Percentiles rank a stretch among this genome's conserved stretches.
Conservation (phyloP, 2,888 invertebrate species). For the Cheilosia urbana region DNA sequence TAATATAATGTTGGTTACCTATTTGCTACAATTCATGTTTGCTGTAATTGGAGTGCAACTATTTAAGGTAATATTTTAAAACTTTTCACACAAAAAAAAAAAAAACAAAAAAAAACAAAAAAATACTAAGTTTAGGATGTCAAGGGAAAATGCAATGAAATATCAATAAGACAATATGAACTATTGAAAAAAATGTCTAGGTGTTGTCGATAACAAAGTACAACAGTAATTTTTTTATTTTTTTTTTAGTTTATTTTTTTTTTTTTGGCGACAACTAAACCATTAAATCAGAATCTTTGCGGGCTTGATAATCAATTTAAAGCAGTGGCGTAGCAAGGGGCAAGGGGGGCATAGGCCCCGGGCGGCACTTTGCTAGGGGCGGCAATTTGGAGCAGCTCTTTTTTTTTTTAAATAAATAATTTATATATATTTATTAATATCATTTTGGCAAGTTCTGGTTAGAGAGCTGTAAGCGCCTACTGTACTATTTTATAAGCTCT, state of each 20-base stretch:
- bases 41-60: slow-evolving; percentile 99
- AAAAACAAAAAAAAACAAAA: slow-evolving; percentile 53
- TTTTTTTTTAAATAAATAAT: too few relatives aligned
- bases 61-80: slow-evolving; percentile 88
- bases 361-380: too few relatives aligned
- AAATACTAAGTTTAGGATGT: slow-evolving; percentile 43
- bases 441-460: too few relatives aligned
- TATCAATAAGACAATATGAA: slow-evolving; percentile 17
- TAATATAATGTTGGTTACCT: slow-evolving; percentile 99
- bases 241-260: not conserved
- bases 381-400: too few relatives aligned
- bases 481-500: too few relatives aligned
- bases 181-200: slow-evolving; percentile 21
- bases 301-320: slow-evolving; percentile 9
- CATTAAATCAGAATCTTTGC: not conserved
- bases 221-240: slow-evolving; percentile 2
- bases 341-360: too few relatives aligned
- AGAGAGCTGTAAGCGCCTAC: too few relatives aligned
- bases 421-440: too few relatives aligned
- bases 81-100: slow-evolving; percentile 68
- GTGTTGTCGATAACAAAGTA: slow-evolving; percentile 70
- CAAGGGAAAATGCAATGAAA: slow-evolving; percentile 71
- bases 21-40: slow-evolving; percentile 99
- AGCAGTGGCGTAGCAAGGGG: too few relatives aligned
- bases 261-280: slow-evolving; percentile 2